These are phyloP conservation scores for Pangasius krempfi DNA, from an alignment of 2,797 vertebrate genomes.

Conservation along the genomic window DNA sequence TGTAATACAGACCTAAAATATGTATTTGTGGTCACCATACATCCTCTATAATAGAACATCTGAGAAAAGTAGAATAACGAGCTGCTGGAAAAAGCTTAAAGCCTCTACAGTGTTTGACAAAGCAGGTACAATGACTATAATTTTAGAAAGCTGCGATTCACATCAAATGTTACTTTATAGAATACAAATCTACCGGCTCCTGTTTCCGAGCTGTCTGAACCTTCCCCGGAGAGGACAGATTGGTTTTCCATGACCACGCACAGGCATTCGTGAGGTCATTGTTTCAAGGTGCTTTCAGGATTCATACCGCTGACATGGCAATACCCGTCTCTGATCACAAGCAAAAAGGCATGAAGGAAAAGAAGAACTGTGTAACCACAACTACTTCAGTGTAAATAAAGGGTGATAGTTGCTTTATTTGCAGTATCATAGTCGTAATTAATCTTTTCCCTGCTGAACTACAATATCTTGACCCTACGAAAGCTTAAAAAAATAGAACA, in stretches of 20 bases:
- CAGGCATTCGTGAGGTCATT: constrained; percentile 57
- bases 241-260: constrained; percentile 61
- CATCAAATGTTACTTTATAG: constrained; percentile 21
- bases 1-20: constrained; percentile 1
- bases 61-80: constrained; percentile 1
- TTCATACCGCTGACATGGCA: constrained; percentile 56
- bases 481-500: background rate
- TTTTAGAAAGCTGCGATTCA: constrained; percentile 8
- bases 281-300: constrained; percentile 59
- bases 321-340: constrained; percentile 38
- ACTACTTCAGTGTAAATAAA: background rate
- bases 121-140: background rate
- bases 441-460: background rate
- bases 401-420: background rate
- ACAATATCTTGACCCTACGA: background rate
- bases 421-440: too few species aligned
- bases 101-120: background rate
- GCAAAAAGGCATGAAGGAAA: constrained; percentile 10
- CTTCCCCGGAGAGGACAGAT: constrained; percentile 51
- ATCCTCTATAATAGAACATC: background rate
- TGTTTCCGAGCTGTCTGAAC: constrained; percentile 46
- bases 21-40: background rate
- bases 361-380: background rate
- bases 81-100: background rate
- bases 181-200: constrained; percentile 47